Evolutionary conservation across 2,113 vertebrate genomes (phyloP), one percentile per base, ranked within the genome.

Genomic region (Rynchops niger): DNA sequence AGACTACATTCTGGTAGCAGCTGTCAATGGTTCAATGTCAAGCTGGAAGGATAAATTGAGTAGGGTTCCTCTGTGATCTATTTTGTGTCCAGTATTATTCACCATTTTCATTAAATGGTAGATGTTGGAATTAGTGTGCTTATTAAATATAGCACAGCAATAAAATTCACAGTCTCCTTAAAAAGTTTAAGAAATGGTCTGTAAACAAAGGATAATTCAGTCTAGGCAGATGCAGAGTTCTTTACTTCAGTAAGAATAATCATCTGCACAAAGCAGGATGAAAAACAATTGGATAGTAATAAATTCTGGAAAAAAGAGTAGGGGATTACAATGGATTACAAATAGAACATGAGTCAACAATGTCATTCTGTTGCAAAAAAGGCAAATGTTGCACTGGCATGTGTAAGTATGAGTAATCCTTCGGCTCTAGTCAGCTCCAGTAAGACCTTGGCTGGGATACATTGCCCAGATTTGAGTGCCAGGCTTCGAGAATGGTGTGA

Each of bases 301-400:
- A 78, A 74, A 93, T 76, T 52, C 15, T 4, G 73, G 82, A 62
- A 11, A 86, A 87, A 89, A 23, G 52, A 22, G 17, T 50, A 16
- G 43, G 9, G 69, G 73, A 87, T 93, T 89, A 82, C 15, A 76
- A 4, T 56, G 82, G 73, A 53, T 97, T 96, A 91, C 65, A 89
- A 97, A 87, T 50, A 91, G 81, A 91, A 82, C 62, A 91, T 93
- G 81, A 97, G 78, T 82, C 93, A 95, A 89, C 53, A 58, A 8
- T 67, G 70, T 56, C 62, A 42, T 96, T 95, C 89, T 96, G 82
- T 50, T 90, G 66, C 62, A 87, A 40, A 74, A 52, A 69, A 63
- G 56, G 81, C 89, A 87, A 85, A 85, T 85, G 93, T 87, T 82
- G 23, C 66, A 12, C 58, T 96, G 94, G 95, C 93, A 65, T 8